Conservation (phyloP, 1,140 invertebrate species). For the Aphelenchoides fujianensis region DNA sequence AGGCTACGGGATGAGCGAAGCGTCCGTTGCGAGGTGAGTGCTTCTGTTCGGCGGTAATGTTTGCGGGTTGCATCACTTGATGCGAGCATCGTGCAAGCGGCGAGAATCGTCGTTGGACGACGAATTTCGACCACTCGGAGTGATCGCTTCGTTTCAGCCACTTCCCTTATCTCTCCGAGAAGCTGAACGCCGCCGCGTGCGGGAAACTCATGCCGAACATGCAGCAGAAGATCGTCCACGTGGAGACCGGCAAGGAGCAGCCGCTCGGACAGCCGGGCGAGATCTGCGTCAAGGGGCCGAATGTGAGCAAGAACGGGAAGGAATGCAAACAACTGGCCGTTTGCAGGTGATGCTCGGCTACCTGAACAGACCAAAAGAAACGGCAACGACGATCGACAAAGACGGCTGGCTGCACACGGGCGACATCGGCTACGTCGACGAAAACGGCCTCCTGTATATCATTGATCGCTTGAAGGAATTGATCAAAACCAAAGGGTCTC, state of each 20-base stretch:
- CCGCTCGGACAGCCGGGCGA: not conserved
- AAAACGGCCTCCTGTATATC: conserved; percentile 70
- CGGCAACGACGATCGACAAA: conserved; percentile 68
- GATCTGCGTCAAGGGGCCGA: conserved; percentile 20
- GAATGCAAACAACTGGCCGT: not conserved
- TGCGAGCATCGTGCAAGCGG: no score
- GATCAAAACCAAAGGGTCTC: conserved; percentile 84
- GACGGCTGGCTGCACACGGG: conserved; percentile 78
- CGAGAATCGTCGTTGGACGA: no score
- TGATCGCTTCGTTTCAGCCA: not conserved
- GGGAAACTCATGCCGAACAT: conserved; percentile 24
- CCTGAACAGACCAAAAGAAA: conserved; percentile 33
- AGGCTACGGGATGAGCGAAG: conserved; percentile 31
- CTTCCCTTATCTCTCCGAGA: conserved; percentile 21
- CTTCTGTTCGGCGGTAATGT: no score
- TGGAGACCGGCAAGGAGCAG: conserved; percentile 21
- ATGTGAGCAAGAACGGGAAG: conserved; percentile 15
- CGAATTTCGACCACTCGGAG: not conserved
- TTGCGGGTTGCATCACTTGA: no score
- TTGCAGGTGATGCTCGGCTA: conserved; percentile 32
- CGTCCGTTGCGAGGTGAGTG: conserved; percentile 6
- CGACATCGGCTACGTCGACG: conserved; percentile 75
- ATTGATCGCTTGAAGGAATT: conserved; percentile 81
- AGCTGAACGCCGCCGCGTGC: conserved; percentile 8
- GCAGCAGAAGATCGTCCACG: conserved; percentile 24